Evolutionary conservation across 2,888 invertebrate genomes (phyloP).

Genomic region (Chloromyia formosa): DNA sequence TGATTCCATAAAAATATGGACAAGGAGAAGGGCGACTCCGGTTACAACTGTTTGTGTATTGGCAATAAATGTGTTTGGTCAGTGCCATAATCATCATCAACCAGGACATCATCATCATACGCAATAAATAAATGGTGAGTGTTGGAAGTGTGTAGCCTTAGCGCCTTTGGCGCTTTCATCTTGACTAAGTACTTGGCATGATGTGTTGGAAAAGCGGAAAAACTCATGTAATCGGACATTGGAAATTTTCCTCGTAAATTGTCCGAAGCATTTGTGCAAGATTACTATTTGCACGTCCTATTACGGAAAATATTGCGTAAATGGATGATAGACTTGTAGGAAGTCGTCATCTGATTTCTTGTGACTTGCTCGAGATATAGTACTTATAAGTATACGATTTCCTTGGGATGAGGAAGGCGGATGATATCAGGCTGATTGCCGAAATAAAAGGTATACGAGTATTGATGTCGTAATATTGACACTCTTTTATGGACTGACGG

Average conservation of each 20-base stretch:
- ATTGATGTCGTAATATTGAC: constrained; percentile 33
- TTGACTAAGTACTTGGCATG: constrained; percentile 5
- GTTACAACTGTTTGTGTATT: constrained; percentile 37
- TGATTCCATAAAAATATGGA: constrained; percentile 46
- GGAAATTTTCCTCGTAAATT: constrained; percentile 46
- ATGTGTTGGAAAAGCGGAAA: background rate
- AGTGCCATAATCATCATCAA: constrained; percentile 39
- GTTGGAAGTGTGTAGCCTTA: constrained; percentile 11
- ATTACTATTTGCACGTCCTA: constrained; percentile 49
- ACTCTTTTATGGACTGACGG: constrained; percentile 1
- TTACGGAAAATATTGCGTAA: constrained; percentile 37
- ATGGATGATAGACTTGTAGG: constrained; percentile 33
- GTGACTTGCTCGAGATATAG: constrained; percentile 2
- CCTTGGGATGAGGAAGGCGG: constrained; percentile 33
- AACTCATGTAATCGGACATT: constrained; percentile 33
- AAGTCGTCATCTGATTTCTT: constrained; percentile 34
- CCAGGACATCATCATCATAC: constrained; percentile 34
- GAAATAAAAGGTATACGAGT: constrained; percentile 29
- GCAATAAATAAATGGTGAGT: constrained; percentile 17
- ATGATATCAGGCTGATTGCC: constrained; percentile 31
- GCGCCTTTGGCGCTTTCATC: constrained; percentile 32
- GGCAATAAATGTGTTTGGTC: constrained; percentile 46
- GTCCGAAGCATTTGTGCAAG: constrained; percentile 43
- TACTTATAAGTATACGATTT: background rate
- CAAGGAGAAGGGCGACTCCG: constrained; percentile 29